phyloP scores from a whole-genome alignment of 2,797 vertebrate species.

The Epinephelus malabaricus region DNA sequence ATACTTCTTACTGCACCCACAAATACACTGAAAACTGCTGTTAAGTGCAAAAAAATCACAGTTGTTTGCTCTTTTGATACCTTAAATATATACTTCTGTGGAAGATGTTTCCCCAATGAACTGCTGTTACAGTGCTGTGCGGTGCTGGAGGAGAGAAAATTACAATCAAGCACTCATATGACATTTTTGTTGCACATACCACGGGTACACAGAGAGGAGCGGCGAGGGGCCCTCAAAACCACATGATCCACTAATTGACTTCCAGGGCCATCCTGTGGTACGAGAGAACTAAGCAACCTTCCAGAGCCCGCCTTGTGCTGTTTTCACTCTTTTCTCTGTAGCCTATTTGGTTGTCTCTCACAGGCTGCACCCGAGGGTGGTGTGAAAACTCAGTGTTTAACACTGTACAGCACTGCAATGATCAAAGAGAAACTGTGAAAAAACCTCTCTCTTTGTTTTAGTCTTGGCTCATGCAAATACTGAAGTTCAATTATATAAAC shows the following conservation, averaged over 20 bases:
- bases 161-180: constrained; percentile 1
- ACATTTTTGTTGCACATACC: constrained; percentile 20
- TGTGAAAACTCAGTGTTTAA: background rate
- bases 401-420: background rate
- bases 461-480: too few species aligned
- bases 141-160: background rate
- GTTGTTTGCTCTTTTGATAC: background rate
- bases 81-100: background rate
- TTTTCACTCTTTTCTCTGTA: background rate
- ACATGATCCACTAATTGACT: constrained; percentile 44
- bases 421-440: background rate
- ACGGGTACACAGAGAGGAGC: background rate
- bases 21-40: background rate
- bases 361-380: background rate
- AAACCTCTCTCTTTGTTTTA: too few species aligned
- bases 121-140: background rate
- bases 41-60: background rate
- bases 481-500: too few species aligned
- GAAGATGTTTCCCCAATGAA: background rate
- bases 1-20: background rate
- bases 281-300: background rate
- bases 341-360: background rate
- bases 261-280: constrained; percentile 17
- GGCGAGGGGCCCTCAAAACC: constrained; percentile 21
- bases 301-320: background rate